Evolutionary conservation across 2,888 invertebrate species (phyloP).

Genomic region (Spicauda simplicius): DNA sequence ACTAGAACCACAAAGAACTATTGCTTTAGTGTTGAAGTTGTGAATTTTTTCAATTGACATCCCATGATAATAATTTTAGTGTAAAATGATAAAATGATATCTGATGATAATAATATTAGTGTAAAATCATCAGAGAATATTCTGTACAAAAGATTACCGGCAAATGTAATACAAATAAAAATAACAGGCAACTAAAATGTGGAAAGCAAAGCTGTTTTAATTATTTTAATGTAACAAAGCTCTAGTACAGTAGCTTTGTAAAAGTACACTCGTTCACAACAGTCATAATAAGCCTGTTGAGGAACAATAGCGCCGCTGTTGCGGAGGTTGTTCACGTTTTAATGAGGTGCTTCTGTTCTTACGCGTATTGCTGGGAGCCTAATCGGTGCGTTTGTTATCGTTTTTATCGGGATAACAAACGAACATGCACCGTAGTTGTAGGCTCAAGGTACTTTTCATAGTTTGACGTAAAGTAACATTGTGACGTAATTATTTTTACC

Average conservation of each 20-base stretch:
- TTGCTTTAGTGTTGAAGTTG: no score
- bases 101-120: no score
- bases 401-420: background rate
- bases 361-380: background rate
- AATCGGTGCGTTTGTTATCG: background rate
- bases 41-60: no score
- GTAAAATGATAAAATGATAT: no score
- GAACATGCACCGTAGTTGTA: no score
- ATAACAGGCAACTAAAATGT: background rate
- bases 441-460: no score
- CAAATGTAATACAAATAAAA: background rate
- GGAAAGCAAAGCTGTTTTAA: background rate
- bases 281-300: constrained; percentile 1
- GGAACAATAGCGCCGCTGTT: background rate
- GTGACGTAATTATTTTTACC: no score
- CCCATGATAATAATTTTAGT: no score
- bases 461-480: no score
- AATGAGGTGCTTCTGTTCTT: constrained; percentile 3
- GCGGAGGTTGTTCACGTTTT: background rate
- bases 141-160: no score
- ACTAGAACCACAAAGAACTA: no score
- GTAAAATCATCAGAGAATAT: no score
- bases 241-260: background rate
- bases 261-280: background rate
- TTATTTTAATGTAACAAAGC: constrained; percentile 3